These are phyloP conservation scores for Neocloeon triangulifer DNA, from an alignment of 1,140 invertebrate species.

Conservation along the genomic window DNA sequence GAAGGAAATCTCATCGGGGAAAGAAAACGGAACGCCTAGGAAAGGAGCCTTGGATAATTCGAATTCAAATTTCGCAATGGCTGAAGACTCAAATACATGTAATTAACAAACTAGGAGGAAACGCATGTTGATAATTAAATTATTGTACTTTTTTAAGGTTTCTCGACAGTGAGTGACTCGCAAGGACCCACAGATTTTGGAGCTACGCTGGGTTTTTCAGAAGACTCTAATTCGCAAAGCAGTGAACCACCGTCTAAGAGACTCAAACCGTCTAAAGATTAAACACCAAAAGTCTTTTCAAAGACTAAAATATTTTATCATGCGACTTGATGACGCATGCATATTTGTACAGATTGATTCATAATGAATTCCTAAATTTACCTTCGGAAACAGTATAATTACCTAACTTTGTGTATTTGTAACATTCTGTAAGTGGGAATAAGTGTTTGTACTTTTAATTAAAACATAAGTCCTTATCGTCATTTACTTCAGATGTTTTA, in stretches of 20 bases:
- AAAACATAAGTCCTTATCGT: no score
- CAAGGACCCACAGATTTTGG: slow-evolving; percentile 67
- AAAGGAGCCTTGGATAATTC: slow-evolving; percentile 46
- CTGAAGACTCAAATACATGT: slow-evolving; percentile 78
- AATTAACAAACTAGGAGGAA: no score
- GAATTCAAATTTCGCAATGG: slow-evolving; percentile 57
- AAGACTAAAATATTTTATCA: no score
- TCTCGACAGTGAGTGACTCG: slow-evolving; percentile 71
- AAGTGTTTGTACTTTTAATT: no score
- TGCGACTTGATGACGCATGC: no score
- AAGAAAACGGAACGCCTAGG: slow-evolving; percentile 47
- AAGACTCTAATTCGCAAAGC: slow-evolving; percentile 73
- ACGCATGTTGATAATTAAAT: not conserved
- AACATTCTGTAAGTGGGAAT: no score
- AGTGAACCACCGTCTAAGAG: slow-evolving; percentile 54
- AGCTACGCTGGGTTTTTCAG: slow-evolving; percentile 61
- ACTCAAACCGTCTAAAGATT: slow-evolving; percentile 37
- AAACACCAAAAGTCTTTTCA: no score
- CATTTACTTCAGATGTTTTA: no score
- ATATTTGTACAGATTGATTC: no score
- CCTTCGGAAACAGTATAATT: no score
- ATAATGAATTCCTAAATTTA: no score
- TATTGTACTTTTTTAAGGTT: slow-evolving; percentile 36
- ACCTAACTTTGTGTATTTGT: no score
- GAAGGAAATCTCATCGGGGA: slow-evolving; percentile 43